Evolutionary conservation across 2,888 invertebrate genomes (phyloP), one percentile per base, ranked within the genome.

Genomic region (Andrena trimmerana): DNA sequence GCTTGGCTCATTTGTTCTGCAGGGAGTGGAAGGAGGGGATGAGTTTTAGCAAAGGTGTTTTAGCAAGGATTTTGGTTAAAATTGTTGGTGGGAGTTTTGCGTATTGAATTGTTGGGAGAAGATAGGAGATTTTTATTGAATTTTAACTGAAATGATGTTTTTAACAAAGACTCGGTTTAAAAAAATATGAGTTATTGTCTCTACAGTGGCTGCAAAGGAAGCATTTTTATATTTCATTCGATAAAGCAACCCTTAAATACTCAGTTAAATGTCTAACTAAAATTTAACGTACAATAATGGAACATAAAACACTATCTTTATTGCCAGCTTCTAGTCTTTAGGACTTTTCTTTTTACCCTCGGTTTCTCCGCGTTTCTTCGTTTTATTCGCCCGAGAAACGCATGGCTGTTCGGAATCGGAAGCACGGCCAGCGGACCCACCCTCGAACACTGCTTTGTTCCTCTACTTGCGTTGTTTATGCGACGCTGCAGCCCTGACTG

Each of bases 401-500:
- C 57, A 69, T 59, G 76, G 27, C 48, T 10, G 7, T 27, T 42
- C 31, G 29, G 54, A 63, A 72, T 71, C 54, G 71, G 67, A 78
- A 81, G 29, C 24, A n/a, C 6, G 13, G n/a, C 20, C 50, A 36
- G 50, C 29, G 68, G 54, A 65, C 63, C 31, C 16, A 8, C 13
- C 16, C 33, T 31, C 36, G 54, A 54, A 54, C n/a, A 27, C 50
- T 8, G 68, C 52, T n/a, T 42, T 10, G 63, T 48, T 67, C 27
- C 29, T 69, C 48, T 33, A 24, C 59, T 65, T 24, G 24, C n/a
- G 59, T 81, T 73, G 79, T 81, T 78, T 69, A 73, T 68, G 52
- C 52, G 68, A 63, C 31, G 50, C 3, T 31, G 59, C 72, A 52
- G 42, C 27, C 59, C 16, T 65, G 62, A 6, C n/a, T 29, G 20